phyloP scores from a whole-genome alignment of 2,888 invertebrate genomes.

The Stenchaetothrips biformis region DNA sequence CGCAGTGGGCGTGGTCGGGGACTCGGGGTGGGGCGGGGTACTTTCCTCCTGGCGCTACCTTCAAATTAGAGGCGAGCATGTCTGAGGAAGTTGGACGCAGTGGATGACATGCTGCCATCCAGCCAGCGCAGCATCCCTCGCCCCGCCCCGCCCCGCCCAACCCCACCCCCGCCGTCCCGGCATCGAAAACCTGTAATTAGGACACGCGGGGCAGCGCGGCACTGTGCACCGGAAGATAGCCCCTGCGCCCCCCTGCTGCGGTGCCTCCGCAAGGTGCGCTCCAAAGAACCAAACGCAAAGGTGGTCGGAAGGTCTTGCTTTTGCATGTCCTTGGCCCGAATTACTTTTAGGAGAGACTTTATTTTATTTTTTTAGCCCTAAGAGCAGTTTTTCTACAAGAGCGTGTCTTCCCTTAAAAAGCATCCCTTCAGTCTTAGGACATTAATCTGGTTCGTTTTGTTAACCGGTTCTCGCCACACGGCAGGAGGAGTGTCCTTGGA shows the following conservation, averaged over 20 bases:
- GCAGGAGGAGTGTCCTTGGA: too few relatives aligned
- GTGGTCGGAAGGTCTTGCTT: not conserved
- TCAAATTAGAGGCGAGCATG: not conserved
- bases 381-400: too few relatives aligned
- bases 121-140: not conserved
- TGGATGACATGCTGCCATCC: not conserved
- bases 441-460: too few relatives aligned
- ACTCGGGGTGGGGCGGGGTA: not conserved
- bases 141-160: too few relatives aligned
- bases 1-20: too few relatives aligned
- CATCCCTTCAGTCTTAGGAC: too few relatives aligned
- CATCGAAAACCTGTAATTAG: conserved; percentile 10
- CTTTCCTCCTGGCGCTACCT: too few relatives aligned
- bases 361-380: too few relatives aligned
- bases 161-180: too few relatives aligned
- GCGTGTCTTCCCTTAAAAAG: too few relatives aligned
- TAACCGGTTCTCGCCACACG: too few relatives aligned
- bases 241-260: not conserved
- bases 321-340: not conserved
- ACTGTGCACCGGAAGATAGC: not conserved
- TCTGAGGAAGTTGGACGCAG: not conserved
- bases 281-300: not conserved
- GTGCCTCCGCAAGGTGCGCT: not conserved
- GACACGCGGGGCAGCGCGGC: not conserved
- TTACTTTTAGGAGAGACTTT: not conserved